Evolutionary conservation across 2,888 invertebrate species (phyloP).

Genomic region (Acrocyrtus sp.): DNA sequence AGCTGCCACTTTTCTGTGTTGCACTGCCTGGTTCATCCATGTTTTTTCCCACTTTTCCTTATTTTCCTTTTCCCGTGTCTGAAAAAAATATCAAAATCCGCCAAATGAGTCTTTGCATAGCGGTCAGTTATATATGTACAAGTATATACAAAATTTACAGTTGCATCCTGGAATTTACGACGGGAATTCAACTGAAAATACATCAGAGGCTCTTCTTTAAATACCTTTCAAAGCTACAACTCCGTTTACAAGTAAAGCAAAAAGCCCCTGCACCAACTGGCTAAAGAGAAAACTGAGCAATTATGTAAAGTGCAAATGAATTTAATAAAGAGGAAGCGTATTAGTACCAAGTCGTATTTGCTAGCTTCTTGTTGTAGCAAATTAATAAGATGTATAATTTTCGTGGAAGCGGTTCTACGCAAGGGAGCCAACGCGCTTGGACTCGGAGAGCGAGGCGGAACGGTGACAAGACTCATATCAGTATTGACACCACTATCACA

Average conservation of each 20-base stretch:
- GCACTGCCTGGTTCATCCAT: conserved; percentile 61
- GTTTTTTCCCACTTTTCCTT: conserved; percentile 63
- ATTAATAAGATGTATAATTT: conserved; percentile 62
- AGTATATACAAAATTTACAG: too few species aligned
- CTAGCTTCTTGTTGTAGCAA: conserved; percentile 61
- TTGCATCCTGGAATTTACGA: too few species aligned
- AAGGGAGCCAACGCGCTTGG: conserved; percentile 44
- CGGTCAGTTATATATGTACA: too few species aligned
- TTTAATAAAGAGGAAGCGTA: conserved; percentile 19
- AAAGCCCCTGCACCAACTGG: too few species aligned
- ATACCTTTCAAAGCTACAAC: too few species aligned
- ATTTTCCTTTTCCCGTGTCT: conserved; percentile 58
- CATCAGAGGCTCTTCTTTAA: too few species aligned
- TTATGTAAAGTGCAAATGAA: too few species aligned
- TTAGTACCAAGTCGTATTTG: conserved; percentile 62
- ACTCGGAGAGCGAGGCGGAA: conserved; percentile 57
- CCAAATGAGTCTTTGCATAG: too few species aligned
- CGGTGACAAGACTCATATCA: conserved; percentile 59
- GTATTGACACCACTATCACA: conserved; percentile 61
- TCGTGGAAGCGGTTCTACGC: conserved; percentile 59
- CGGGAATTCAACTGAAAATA: too few species aligned
- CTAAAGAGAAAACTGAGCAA: too few species aligned
- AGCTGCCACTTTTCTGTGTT: conserved; percentile 62
- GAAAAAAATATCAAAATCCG: too few species aligned
- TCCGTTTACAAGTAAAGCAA: too few species aligned